A percentile compares a stretch with the other conserved stretches of the same genome.
Conservation (phyloP, 2,888 invertebrate genomes). For the Drosophila mimica region DNA sequence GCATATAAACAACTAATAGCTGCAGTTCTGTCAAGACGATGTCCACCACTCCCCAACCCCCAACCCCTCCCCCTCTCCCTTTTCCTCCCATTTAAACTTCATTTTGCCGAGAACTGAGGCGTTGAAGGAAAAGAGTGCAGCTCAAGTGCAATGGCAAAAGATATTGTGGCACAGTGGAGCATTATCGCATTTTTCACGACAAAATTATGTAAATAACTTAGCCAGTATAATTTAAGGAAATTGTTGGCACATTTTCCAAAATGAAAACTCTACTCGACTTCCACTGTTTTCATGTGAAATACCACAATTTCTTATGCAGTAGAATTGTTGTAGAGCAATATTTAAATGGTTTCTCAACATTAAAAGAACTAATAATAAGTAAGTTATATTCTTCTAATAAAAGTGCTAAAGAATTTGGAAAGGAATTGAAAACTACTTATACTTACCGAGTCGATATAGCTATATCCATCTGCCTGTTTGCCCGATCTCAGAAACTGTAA, state of each 20-base stretch:
- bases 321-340: neutral
- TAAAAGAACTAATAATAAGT: neutral
- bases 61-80: neutral
- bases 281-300: neutral
- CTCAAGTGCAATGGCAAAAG: slow-evolving; percentile 57
- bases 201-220: neutral
- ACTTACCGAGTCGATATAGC: neutral
- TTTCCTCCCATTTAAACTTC: slow-evolving; percentile 34
- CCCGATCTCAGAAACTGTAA: too few relatives aligned
- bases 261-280: neutral
- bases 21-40: slow-evolving; percentile 66
- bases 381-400: too few relatives aligned
- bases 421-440: neutral
- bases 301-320: neutral
- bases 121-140: slow-evolving; percentile 34
- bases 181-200: neutral
- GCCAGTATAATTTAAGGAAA: neutral
- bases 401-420: neutral
- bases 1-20: slow-evolving; percentile 71
- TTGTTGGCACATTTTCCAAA: neutral
- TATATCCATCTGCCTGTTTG: neutral
- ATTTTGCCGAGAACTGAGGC: slow-evolving; percentile 35
- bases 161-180: slow-evolving; percentile 6
- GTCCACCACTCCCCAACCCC: neutral
- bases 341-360: neutral